phyloP scores from a whole-genome alignment of 2,888 invertebrate species.

The Pristionchus mayeri region DNA sequence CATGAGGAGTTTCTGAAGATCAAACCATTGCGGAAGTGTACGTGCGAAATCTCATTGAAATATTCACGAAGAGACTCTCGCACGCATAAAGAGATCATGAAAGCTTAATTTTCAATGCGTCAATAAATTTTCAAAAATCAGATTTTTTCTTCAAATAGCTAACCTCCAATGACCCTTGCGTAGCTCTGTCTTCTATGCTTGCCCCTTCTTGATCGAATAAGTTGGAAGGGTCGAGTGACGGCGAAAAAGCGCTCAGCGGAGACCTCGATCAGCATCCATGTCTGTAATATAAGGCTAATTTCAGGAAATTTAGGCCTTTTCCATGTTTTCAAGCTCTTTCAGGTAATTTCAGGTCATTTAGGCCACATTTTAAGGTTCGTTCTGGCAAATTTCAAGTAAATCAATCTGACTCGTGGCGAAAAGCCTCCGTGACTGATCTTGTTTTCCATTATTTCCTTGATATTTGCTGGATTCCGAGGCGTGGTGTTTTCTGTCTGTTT shows the following conservation, averaged over 20 bases:
- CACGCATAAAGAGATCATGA: too few species aligned
- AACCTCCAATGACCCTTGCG: slow-evolving; percentile 57
- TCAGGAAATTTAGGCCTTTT: neutral
- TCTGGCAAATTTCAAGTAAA: neutral
- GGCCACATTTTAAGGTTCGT: neutral
- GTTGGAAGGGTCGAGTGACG: slow-evolving; percentile 65
- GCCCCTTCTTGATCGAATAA: slow-evolving; percentile 51
- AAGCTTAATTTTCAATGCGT: too few species aligned
- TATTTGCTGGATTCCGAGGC: neutral
- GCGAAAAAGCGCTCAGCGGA: slow-evolving; percentile 67
- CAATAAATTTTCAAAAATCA: neutral
- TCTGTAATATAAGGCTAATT: slow-evolving; percentile 53
- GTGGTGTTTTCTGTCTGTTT: neutral
- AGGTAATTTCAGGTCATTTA: neutral
- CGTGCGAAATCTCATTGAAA: too few species aligned
- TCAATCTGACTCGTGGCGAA: neutral
- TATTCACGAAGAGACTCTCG: too few species aligned
- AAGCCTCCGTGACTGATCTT: neutral
- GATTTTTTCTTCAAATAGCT: slow-evolving; percentile 2
- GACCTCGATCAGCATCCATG: slow-evolving; percentile 70
- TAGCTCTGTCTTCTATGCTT: slow-evolving; percentile 58
- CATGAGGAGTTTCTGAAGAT: too few species aligned
- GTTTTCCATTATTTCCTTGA: neutral
- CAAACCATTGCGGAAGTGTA: too few species aligned
- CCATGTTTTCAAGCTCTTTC: neutral